Evolutionary conservation across 2,113 vertebrate genomes (phyloP), one percentile per base, ranked within the genome.

Genomic region (Morphnarchus princeps): DNA sequence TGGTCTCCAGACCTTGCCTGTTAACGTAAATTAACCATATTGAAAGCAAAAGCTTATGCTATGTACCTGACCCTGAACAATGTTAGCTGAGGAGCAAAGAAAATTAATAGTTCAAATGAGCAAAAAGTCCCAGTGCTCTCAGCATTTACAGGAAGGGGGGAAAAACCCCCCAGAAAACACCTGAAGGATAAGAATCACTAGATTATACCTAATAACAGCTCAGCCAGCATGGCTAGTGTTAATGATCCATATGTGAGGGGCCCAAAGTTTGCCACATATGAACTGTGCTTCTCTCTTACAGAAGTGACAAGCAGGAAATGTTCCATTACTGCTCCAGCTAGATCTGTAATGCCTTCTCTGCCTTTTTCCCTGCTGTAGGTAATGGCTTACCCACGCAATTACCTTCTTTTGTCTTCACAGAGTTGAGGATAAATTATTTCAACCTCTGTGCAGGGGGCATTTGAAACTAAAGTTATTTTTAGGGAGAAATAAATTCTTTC

Each of bases 401-500:
- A 97, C 96, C 79, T 97, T 92, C 93, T 98, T 98, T 98, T 98
- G 96, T 98, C 97, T 98, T 98, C 97, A 89, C 77, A 89, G 93
- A 83, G 66, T 59, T 94, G 94, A 96, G 78, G 96, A 98, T 97
- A 97, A 98, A 98, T 98, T 97, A 98, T 98, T 97, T 97, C 97
- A 97, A 96, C 93, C 83, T 96, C 96, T 97, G 98, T 97, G 93
- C 87, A 96, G 96, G 98, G 95, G 97, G 89, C 87, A 97, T 98
- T 97, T 96, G 96, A 97, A 98, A 97, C 94, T 11, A 17, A 97
- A 97, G 96, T 96, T 98, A 98, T 98, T 98, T 98, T 98, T 98
- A 97, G 97, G 93, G 78, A 95, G 87, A 98, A 97, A 97, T 95
- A 95, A 66, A 79, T 93, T 96, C 97, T 98, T 98, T 96, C 94